These are phyloP conservation scores for Phrynosoma blainvillii DNA, from an alignment of 2,113 vertebrate species.

Conservation along the genomic window DNA sequence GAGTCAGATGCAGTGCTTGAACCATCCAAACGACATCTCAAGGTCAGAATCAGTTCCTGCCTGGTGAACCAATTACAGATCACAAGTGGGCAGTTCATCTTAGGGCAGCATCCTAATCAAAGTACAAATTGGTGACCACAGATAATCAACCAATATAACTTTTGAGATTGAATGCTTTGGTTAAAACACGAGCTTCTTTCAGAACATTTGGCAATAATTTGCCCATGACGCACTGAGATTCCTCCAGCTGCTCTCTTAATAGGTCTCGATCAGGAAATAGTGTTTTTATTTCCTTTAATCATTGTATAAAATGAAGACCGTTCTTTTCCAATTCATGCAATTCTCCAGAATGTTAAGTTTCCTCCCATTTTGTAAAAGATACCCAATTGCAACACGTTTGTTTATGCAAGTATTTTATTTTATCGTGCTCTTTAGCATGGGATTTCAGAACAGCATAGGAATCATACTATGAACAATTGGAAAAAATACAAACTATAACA, in stretches of 20 bases:
- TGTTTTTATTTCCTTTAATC: slow-evolving; percentile 74
- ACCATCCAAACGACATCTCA: slow-evolving; percentile 41
- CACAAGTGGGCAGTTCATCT: slow-evolving; percentile 51
- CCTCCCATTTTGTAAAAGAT: slow-evolving; percentile 55
- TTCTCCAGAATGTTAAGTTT: slow-evolving; percentile 47
- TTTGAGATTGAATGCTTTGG: slow-evolving; percentile 35
- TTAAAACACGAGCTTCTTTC: slow-evolving; percentile 27
- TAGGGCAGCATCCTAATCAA: slow-evolving; percentile 39
- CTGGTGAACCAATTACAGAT: slow-evolving; percentile 36
- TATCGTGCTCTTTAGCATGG: no score
- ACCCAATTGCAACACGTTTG: not conserved
- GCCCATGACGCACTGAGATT: slow-evolving; percentile 53
- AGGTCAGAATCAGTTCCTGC: slow-evolving; percentile 56
- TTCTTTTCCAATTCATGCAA: slow-evolving; percentile 63
- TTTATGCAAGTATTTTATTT: no score
- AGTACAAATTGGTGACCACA: slow-evolving; percentile 54
- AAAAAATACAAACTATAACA: no score
- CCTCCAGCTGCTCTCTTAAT: slow-evolving; percentile 62
- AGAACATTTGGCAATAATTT: slow-evolving; percentile 77
- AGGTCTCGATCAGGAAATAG: slow-evolving; percentile 49
- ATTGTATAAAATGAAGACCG: slow-evolving; percentile 74
- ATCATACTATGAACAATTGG: no score
- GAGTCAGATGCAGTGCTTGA: slow-evolving; percentile 46
- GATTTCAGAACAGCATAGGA: no score
- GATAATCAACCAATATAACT: slow-evolving; percentile 42